Conservation (phyloP, 2,888 invertebrate genomes). For the Baccha elongata region DNA sequence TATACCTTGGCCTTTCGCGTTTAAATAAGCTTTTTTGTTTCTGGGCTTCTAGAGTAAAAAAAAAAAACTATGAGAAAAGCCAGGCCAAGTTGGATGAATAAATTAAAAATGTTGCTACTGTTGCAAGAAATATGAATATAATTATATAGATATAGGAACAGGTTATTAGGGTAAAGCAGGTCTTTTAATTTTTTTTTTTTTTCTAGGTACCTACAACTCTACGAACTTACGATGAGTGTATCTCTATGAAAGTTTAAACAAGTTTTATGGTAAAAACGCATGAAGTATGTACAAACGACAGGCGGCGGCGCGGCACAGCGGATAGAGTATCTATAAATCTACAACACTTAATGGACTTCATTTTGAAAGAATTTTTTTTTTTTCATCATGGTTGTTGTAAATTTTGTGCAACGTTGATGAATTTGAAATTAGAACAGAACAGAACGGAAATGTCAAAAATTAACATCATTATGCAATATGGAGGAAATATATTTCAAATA, state of each 20-base stretch:
- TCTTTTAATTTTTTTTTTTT: constrained; percentile 47
- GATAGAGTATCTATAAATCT: constrained; percentile 16
- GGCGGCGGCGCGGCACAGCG: background rate
- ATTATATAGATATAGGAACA: constrained; percentile 35
- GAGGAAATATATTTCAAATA: constrained; percentile 4
- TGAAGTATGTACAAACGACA: constrained; percentile 11
- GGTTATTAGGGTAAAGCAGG: constrained; percentile 70
- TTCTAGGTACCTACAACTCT: constrained; percentile 2
- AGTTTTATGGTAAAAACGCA: constrained; percentile 48
- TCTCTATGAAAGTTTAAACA: constrained; percentile 65
- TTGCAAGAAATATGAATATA: constrained; percentile 32
- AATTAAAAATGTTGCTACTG: constrained; percentile 57
- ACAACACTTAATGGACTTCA: constrained; percentile 48
- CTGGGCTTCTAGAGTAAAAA: constrained; percentile 22
- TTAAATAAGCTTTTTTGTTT: constrained; percentile 41
- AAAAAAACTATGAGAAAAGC: constrained; percentile 16
- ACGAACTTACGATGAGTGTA: constrained; percentile 20
- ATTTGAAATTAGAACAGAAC: constrained; percentile 48
- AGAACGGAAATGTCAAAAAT: constrained; percentile 39
- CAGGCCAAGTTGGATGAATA: constrained; percentile 60
- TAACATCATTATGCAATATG: constrained; percentile 23
- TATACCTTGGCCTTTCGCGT: constrained; percentile 72
- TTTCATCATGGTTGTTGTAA: background rate
- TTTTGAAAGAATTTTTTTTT: constrained; percentile 27
- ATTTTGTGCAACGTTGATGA: constrained; percentile 32